Base-by-base conservation (phyloP, 1,140 invertebrate genomes). In the Tetramorium alpestre region DNA sequence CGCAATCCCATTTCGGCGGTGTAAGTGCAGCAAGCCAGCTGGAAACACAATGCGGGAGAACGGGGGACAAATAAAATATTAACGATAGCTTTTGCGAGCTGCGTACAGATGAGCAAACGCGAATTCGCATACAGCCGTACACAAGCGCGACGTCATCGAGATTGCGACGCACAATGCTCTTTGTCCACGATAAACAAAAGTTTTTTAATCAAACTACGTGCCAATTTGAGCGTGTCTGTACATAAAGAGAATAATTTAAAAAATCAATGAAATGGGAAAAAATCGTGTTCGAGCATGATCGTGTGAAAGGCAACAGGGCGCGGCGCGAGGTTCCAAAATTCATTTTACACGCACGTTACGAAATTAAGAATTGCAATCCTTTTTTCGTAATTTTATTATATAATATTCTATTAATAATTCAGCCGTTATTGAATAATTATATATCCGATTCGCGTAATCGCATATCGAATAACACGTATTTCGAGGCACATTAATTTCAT, bases 31-130 rank as follows among this genome's bases (percentile, higher is more conserved):
- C 54, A 38, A 85, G 76, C 76, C 73, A 72, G 65, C 60, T 72
- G 77, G 84, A 89, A 91, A 86, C 69, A 87, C 73, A 86, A 88
- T 77, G 87, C 88, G 73, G 47, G 58, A 82, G 22, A 85, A 89
- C 58, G 69, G 70, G 49, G 51, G 85, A 80, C 82, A 90, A 88
- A 91, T 92, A 91, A 92, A 93, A 92, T 93, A 93, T 93, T 92
- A 92, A 87, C 81, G 81, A 90, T 81, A 88, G 85, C 77, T 88
- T 58, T 81, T 80, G 56, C 81, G 28, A 65, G 5, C 7, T 41
- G 8, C 5, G 41, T 75, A 47, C 54, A 28, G 33, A 62, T 62
- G 56, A 69, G 51, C 41, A 25, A 25, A 28, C 47, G 49, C 8
- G 49, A 28, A 44, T 44, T 70, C 47, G 62, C 8, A 16, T 22